These are phyloP conservation scores for Cephalopachus bancanus DNA, from an alignment of 2,797 vertebrate species.

Conservation along the genomic window DNA sequence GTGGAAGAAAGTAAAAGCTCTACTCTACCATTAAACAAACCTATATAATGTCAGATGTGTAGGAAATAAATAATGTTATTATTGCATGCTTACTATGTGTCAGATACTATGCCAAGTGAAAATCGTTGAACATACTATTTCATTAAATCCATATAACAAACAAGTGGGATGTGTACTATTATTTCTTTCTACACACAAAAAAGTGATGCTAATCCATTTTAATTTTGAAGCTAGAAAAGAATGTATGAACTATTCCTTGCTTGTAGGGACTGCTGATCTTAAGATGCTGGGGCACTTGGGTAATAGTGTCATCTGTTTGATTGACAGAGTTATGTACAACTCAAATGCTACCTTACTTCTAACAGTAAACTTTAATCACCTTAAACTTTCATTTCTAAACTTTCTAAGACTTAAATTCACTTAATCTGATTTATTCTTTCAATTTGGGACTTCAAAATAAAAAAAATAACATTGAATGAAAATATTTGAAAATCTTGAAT, in stretches of 20 bases:
- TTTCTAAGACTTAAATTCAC: neutral
- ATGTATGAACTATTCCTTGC: neutral
- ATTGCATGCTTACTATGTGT: neutral
- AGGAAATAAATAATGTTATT: neutral
- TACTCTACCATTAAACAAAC: neutral
- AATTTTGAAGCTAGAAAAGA: conserved; percentile 36
- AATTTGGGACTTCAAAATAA: neutral
- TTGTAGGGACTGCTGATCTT: neutral
- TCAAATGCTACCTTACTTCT: conserved; percentile 19
- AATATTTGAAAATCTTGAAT: conserved; percentile 42
- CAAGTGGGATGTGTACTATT: neutral
- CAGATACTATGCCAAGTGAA: conserved; percentile 3
- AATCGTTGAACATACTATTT: neutral
- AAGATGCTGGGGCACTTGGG: neutral
- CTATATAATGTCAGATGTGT: neutral
- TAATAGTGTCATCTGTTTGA: neutral
- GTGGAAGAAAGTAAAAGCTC: neutral
- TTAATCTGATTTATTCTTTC: conserved; percentile 14
- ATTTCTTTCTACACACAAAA: neutral
- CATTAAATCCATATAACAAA: conserved; percentile 21
- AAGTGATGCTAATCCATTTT: neutral
- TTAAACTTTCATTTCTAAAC: neutral
- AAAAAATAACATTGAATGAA: neutral
- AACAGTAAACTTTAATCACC: neutral
- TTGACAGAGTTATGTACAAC: neutral